Evolutionary conservation across 2,888 invertebrate species (phyloP).

Genomic region (Melanophora roralis): DNA sequence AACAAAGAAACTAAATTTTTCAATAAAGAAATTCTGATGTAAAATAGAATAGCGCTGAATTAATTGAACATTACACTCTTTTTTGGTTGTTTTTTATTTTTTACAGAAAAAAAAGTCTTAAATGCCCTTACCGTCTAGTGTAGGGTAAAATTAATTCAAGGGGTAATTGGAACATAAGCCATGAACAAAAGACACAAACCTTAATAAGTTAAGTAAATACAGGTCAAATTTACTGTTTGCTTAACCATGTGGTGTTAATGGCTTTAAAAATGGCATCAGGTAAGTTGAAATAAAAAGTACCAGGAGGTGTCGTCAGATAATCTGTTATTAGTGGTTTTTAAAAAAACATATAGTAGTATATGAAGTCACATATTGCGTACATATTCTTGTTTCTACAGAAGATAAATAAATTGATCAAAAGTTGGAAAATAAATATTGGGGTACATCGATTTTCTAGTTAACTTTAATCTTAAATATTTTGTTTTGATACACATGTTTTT

Average conservation of each 20-base stretch:
- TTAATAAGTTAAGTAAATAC: not conserved
- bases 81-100: no score
- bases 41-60: no score
- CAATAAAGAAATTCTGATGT: no score
- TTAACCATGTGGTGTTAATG: not conserved
- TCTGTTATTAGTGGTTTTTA: not conserved
- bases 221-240: conserved; percentile 20
- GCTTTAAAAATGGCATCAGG: conserved; percentile 2
- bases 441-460: not conserved
- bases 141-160: conserved; percentile 6
- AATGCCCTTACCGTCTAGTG: no score
- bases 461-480: no score
- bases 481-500: no score
- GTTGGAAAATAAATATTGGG: not conserved
- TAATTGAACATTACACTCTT: no score
- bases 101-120: no score
- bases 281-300: conserved; percentile 42
- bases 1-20: no score
- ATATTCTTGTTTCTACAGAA: conserved; percentile 5
- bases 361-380: no score
- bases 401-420: not conserved
- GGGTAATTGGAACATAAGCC: conserved; percentile 29
- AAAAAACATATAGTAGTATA: no score
- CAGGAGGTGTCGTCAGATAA: conserved; percentile 22
- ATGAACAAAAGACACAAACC: not conserved